These are phyloP conservation scores for Dusona sp. DNA, from an alignment of 2,888 invertebrate genomes.

Conservation along the genomic window DNA sequence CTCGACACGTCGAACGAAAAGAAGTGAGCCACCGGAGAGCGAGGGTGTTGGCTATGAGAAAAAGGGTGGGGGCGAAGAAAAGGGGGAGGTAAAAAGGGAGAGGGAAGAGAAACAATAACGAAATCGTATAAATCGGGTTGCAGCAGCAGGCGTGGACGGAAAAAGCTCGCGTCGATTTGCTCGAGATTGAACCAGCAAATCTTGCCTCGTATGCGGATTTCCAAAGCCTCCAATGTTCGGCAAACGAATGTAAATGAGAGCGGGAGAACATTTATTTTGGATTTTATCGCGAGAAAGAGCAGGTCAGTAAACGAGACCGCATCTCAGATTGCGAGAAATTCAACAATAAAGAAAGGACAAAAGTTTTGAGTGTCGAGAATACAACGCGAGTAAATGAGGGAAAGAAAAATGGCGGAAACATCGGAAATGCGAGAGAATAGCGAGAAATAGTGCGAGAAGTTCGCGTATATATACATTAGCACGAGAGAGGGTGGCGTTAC, in stretches of 20 bases:
- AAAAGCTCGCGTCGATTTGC: slow-evolving; percentile 53
- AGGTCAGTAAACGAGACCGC: not conserved
- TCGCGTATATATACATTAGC: not conserved
- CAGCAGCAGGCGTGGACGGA: slow-evolving; percentile 46
- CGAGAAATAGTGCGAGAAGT: slow-evolving; percentile 26
- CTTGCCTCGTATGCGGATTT: slow-evolving; percentile 44
- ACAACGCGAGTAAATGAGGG: not conserved
- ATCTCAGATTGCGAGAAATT: not conserved
- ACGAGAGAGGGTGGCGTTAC: slow-evolving; percentile 58
- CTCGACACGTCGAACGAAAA: slow-evolving; percentile 29
- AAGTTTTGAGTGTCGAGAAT: slow-evolving; percentile 19
- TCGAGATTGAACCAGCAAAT: slow-evolving; percentile 60
- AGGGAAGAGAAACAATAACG: slow-evolving; percentile 55
- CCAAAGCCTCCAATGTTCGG: slow-evolving; percentile 2
- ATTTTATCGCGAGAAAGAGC: slow-evolving; percentile 8
- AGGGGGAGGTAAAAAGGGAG: not conserved
- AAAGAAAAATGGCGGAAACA: slow-evolving; percentile 11
- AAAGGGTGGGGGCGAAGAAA: not conserved
- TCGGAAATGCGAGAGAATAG: slow-evolving; percentile 24
- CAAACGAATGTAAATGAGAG: not conserved
- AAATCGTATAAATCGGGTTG: slow-evolving; percentile 63
- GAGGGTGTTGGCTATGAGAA: not conserved
- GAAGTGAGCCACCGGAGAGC: slow-evolving; percentile 21
- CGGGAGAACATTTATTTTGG: slow-evolving; percentile 24
- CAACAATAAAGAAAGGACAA: not conserved